phyloP scores from a whole-genome alignment of 2,113 vertebrate genomes.

The human (Homo sapiens) region GRCh38 chr3:134054001-134054500 shows the following conservation, averaged over 20 bases:
- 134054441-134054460: background rate
- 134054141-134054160: background rate
- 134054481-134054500: fast-evolving
- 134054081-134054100: background rate
- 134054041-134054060: background rate
- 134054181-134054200: fast-evolving
- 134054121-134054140: background rate
- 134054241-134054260: background rate
- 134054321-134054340: background rate
- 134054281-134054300: background rate
- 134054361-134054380: background rate
- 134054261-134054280: background rate
- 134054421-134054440: background rate
- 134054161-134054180: background rate
- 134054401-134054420: too few species aligned
- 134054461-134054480: background rate
- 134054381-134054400: background rate
- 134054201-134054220: background rate
- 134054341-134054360: background rate
- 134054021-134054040: background rate
- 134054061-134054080: fast-evolving
- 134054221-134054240: background rate
- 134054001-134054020: background rate
- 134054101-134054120: background rate
- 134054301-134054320: background rate